Evolutionary conservation across 2,888 invertebrate genomes (phyloP), one percentile per base, ranked within the genome.

Genomic region (Oscheius sp.): DNA sequence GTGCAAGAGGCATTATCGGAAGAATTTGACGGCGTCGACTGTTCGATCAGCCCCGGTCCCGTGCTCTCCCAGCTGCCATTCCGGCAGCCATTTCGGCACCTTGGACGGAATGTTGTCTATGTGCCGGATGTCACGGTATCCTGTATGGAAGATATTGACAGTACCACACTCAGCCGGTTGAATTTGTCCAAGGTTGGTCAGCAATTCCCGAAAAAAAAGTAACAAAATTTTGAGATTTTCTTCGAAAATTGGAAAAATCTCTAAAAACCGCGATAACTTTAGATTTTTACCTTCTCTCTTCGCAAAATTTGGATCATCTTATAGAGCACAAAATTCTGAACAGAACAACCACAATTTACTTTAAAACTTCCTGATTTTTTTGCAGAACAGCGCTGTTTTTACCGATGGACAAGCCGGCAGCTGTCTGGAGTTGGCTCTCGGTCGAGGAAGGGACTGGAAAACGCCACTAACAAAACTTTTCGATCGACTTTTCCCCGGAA

Each of bases 31-130:
- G 79, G 79, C 6, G 81, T 85, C 25, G 85, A 85, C 41, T 84
- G 85, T 69, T 79, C 78, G 61, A 77, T 84, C 77, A 82, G 79
- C 6, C 74, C 81, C 0, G 85, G 85, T 21, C 84, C 85, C n/a
- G 84, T 82, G 35, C 73, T 85, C 18, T 76, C 81, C 12, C 75
- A 76, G 35, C 68, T 74, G 16, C 85, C 85, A 1, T 85, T 83
- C 69, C 56, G 76, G 63, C 75, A 79, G 66, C 72, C 81, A 12
- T 79, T 84, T 45, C 53, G 75, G 1, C 76, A 81, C 69, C 63
- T 84, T 23, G 84, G 84, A 53, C 53, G 78, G 55, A 80, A 84
- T 75, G 80, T 83, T 9, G 76, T 77, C 23, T 81, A 75, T 41
- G 79, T 81, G 7, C 81, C 81, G 9, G 81, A 81, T 59, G 72